A percentile compares a stretch with the other conserved stretches of the same genome.
Conservation (phyloP, 2,888 invertebrate genomes). For the Hirtodrosophila trivittata region DNA sequence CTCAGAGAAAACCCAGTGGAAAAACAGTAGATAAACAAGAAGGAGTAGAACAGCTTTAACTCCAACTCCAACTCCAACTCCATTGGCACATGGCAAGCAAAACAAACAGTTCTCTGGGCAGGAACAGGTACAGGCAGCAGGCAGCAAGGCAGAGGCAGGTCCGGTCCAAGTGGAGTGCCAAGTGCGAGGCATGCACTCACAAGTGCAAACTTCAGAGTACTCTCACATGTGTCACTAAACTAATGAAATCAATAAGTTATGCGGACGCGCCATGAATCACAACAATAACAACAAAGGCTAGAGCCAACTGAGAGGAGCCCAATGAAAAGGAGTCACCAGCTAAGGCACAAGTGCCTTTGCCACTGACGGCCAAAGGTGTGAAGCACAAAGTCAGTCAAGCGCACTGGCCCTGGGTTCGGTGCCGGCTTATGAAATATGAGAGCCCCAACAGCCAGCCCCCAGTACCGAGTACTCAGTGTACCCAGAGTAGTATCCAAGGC, state of each 20-base stretch:
- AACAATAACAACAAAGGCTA: slow-evolving; percentile 55
- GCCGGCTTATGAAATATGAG: slow-evolving; percentile 76
- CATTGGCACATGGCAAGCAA: slow-evolving; percentile 19
- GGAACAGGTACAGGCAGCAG: background rate
- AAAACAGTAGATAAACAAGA: slow-evolving; percentile 50
- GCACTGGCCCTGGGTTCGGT: slow-evolving; percentile 45
- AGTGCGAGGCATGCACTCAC: slow-evolving; percentile 62
- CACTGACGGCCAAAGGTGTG: slow-evolving; percentile 67
- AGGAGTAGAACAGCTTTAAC: slow-evolving; percentile 1
- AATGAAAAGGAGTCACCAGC: slow-evolving; percentile 41
- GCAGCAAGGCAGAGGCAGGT: background rate
- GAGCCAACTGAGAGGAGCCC: slow-evolving; percentile 10
- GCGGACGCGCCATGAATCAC: slow-evolving; percentile 64
- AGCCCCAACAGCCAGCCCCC: slow-evolving; percentile 24
- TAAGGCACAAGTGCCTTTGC: slow-evolving; percentile 56
- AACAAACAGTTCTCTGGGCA: slow-evolving; percentile 43
- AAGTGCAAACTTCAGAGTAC: slow-evolving; percentile 62
- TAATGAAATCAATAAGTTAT: slow-evolving; percentile 79
- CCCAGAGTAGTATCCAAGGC: background rate
- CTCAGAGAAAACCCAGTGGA: slow-evolving; percentile 28
- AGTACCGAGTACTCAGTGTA: background rate
- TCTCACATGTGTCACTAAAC: slow-evolving; percentile 73
- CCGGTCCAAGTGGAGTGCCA: slow-evolving; percentile 22
- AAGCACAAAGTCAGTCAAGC: slow-evolving; percentile 79
- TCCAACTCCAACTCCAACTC: slow-evolving; percentile 10